Evolutionary conservation across 2,797 vertebrate species (phyloP), one percentile per base, ranked within the genome.

Genomic region (Aeoliscus strigatus): DNA sequence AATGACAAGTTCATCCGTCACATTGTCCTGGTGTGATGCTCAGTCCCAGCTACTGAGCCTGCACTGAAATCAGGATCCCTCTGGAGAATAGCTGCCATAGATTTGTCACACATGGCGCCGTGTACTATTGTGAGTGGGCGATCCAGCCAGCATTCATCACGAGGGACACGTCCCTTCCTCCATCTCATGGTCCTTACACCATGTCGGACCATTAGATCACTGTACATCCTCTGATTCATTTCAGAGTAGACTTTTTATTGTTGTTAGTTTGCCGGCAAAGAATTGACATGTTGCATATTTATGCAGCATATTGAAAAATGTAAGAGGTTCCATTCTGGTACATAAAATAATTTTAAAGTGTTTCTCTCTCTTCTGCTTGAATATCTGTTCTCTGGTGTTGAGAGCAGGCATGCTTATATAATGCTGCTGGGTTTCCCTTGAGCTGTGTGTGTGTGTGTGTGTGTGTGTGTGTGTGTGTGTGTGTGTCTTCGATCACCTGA

Each of bases 71-170:
- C 23, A 24, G 39, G n/a, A n/a, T n/a, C n/a, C n/a, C n/a, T n/a
- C n/a, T n/a, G n/a, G n/a, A 17, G 44, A 36, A 4, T 0, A 14
- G 15, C 33, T 51, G 54, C 51, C 49, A 38, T 7, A n/a, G 40
- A 49, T 66, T 21, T 43, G 61, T 69, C 69, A 51, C 64, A 46
- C 39, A n/a, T 11, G 0, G 28, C n/a, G 4, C 17, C 12, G 1
- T 36, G 31, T 9, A 27, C 31, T 33, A 13, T 35, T 52, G 37
- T 23, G 65, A 55, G 66, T 55, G 47, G 56, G 53, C 49, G 51
- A 57, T 23, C 21, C 16, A 39, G 28, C 21, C 18, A 11, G 25
- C 27, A 10, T 47, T 39, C 30, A 36, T 50, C 37, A 40, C 14
- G 15, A 13, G 14, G 15, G 24, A 58, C 27, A 33, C 8, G 2